Base-by-base conservation (phyloP, 2,797 vertebrate species). In the Esox masquinongy region DNA sequence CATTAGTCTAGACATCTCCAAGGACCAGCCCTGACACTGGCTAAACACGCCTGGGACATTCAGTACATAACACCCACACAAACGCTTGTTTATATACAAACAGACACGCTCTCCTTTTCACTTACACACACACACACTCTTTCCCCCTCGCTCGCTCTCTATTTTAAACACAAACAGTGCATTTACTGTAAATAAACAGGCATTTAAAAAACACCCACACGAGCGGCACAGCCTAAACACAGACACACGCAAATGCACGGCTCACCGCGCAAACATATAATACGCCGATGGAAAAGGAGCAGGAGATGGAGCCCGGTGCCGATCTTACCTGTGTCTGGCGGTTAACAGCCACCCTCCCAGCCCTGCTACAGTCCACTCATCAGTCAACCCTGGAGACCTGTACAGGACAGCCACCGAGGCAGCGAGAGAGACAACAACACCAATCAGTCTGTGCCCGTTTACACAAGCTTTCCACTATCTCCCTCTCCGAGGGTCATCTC, bases 261-360 rank as follows among this genome's bases (percentile, higher is more conserved):
- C 9, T 9, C 39, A 43, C 39, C 39, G 5, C 9, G 39, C 39
- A 43, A 47, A 61, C 56, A 61, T 24, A 59, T 61, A 24, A 24
- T 59, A 24, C 56, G 8, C 2, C n/a, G n/a, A 9, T 3, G 8
- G n/a, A n/a, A 59, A 24, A 59, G n/a, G 8, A 24, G 9, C 43
- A 66, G 26, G 24, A 16, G 1, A 15, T 29, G 11, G 61, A 64
- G 22, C 15, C 61, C 24, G 15, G 15, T 6, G 22, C 7, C 36
- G 51, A 11, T 17, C 53, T 89, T 88, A 91, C 92, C 89, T 91
- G 71, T 81, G 82, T 77, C 77, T 78, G 79, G 84, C 17, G 17
- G 79, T 84, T 82, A 70, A 67, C 78, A 71, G 80, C 82, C 83
- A 81, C 73, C 78, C 50, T 51, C 64, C 69, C 68, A 47, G 76